Conservation (phyloP, 2,113 vertebrate genomes). For the Laticauda colubrina region DNA sequence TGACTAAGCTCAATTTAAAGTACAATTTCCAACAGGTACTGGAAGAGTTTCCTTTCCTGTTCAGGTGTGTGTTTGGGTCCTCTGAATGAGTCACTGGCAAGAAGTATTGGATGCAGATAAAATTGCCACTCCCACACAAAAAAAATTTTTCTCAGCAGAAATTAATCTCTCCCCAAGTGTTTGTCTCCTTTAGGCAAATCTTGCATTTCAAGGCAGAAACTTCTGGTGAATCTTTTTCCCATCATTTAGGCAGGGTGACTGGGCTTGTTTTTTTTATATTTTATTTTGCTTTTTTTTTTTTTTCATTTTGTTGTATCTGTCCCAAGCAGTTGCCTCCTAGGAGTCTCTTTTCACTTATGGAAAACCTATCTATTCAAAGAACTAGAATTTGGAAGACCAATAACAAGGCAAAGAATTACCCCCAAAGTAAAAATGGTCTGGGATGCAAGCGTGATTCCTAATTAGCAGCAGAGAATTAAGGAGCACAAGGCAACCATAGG, state of each 20-base stretch:
- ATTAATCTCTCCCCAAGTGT: background rate
- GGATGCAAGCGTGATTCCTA: background rate
- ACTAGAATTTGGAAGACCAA: background rate
- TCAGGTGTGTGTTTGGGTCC: background rate
- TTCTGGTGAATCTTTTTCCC: background rate
- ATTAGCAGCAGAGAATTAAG: constrained; percentile 49
- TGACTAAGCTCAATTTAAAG: background rate
- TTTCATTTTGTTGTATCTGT: background rate
- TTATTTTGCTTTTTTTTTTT: background rate
- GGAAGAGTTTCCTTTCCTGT: background rate
- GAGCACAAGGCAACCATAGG: constrained; percentile 58
- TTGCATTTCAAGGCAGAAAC: background rate
- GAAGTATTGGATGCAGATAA: background rate
- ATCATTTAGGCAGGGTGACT: background rate
- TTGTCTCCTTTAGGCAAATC: background rate
- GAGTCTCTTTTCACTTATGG: background rate
- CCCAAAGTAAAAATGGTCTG: background rate
- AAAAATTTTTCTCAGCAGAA: background rate
- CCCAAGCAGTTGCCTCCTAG: background rate
- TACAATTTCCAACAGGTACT: background rate
- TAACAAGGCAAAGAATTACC: background rate
- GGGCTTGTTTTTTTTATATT: background rate
- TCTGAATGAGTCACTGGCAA: background rate
- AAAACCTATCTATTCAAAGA: background rate
- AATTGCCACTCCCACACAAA: background rate